Conservation (phyloP, 1,140 invertebrate genomes). For the Drosophila burlai region DNA sequence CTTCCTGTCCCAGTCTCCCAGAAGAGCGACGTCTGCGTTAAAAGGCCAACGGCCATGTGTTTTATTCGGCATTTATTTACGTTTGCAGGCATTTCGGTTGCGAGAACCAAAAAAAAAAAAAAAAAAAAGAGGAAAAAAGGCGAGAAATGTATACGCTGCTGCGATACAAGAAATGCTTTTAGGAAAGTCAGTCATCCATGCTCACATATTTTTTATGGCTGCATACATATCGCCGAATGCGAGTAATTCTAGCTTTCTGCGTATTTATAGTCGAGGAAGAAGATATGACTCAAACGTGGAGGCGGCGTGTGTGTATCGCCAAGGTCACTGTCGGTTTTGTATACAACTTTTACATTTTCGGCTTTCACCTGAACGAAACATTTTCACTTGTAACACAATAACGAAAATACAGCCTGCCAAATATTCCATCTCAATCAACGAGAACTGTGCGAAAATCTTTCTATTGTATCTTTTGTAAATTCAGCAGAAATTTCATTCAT, state of each 20-base stretch:
- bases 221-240: slow-evolving; percentile 17
- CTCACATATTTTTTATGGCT: slow-evolving; percentile 26
- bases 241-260: slow-evolving; percentile 44
- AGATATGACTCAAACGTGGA: slow-evolving; percentile 31
- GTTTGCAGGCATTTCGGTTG: slow-evolving; percentile 24
- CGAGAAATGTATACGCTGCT: slow-evolving; percentile 35
- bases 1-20: slow-evolving; percentile 51
- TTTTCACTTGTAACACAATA: slow-evolving; percentile 3
- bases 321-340: slow-evolving; percentile 29
- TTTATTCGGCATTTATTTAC: slow-evolving; percentile 65
- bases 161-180: slow-evolving; percentile 52
- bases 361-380: slow-evolving; percentile 20
- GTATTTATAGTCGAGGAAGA: slow-evolving; percentile 40
- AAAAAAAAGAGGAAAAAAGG: slow-evolving; percentile 16
- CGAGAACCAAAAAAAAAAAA: slow-evolving; percentile 6
- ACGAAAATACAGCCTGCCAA: not conserved
- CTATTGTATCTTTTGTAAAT: slow-evolving; percentile 5
- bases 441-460: not conserved
- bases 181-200: slow-evolving; percentile 44
- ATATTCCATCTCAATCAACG: slow-evolving; percentile 8
- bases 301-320: not conserved
- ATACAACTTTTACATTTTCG: slow-evolving; percentile 17
- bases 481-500: slow-evolving; percentile 44
- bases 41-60: slow-evolving; percentile 66
- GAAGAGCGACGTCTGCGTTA: slow-evolving; percentile 43